Evolutionary conservation across 2,888 invertebrate species (phyloP), one percentile per base, ranked within the genome.

Genomic region (Gandaritis pyraliata): DNA sequence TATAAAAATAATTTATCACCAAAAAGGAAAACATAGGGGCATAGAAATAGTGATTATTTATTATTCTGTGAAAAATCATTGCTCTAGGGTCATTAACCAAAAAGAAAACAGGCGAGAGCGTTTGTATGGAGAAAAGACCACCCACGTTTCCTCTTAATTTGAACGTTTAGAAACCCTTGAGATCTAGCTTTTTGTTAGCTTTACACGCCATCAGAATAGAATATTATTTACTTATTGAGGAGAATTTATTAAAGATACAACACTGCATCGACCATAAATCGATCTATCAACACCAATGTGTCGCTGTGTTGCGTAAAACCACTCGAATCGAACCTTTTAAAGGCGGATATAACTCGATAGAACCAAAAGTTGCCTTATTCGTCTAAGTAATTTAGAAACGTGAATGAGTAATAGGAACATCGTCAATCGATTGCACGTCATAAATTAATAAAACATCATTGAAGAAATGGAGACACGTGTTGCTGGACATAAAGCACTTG

Each of bases 191-290:
- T 16, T 4, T 2, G 11, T 45, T 11, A 18, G 6, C 7, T 4
- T 43, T 7, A 16, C 16, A 43, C 10, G 16, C 8, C 16, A 1
- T 3, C 10, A 10, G 16, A 0, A 33, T 11, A n/a, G n/a, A n/a
- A n/a, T 33, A 33, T 16, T n/a, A 38, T 38, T 0, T 3, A 38
- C 38, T 5, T 38, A 38, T 38, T n/a, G 16, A 72, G 68, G 68
- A 75, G 74, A 70, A 68, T 75, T 15, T 16, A 55, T 54, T 39
- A 48, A 45, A 38, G 36, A 49, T 45, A 39, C 52, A 54, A 54
- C 33, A 53, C 43, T 49, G 29, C 36, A 50, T 43, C 48, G 29
- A 18, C 41, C 13, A 41, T 23, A 11, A 33, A 33, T 33, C 33
- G 30, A 55, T 55, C 30, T 56, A 45, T 33, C 16, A 30, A 43